phyloP scores from a whole-genome alignment of 2,797 vertebrate species.

The Falco peregrinus region DNA sequence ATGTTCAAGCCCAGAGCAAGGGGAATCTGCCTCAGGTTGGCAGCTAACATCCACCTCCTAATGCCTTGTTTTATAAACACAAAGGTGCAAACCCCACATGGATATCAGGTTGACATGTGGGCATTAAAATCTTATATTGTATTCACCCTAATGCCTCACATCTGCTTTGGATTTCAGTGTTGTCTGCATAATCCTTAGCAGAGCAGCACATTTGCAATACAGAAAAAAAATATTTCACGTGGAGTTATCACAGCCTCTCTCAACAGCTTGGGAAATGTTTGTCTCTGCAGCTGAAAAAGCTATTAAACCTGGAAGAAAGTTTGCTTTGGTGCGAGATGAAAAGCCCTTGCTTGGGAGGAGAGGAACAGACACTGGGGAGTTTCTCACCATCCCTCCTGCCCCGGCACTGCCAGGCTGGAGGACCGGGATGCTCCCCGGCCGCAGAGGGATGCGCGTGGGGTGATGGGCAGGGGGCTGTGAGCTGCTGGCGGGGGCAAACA shows the following conservation, averaged over 20 bases:
- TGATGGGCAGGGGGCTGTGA: background rate
- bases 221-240: background rate
- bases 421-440: background rate
- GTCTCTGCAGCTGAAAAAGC: background rate
- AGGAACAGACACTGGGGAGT: background rate
- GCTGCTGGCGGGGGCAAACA: too few species aligned
- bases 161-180: background rate
- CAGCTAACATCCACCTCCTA: background rate
- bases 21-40: background rate
- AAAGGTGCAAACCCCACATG: background rate
- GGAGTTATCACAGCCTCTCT: background rate
- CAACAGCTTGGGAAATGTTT: background rate
- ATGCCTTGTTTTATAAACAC: too few species aligned
- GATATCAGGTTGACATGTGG: background rate
- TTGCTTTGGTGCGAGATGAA: background rate
- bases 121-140: background rate
- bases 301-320: background rate
- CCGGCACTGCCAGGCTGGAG: background rate
- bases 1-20: background rate
- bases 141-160: background rate
- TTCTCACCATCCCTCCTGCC: background rate
- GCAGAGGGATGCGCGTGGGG: fast-evolving
- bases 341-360: background rate
- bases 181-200: background rate
- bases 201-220: background rate